Evolutionary conservation across 2,113 vertebrate genomes (phyloP).

Genomic region (Nannobrachium achirus): DNA sequence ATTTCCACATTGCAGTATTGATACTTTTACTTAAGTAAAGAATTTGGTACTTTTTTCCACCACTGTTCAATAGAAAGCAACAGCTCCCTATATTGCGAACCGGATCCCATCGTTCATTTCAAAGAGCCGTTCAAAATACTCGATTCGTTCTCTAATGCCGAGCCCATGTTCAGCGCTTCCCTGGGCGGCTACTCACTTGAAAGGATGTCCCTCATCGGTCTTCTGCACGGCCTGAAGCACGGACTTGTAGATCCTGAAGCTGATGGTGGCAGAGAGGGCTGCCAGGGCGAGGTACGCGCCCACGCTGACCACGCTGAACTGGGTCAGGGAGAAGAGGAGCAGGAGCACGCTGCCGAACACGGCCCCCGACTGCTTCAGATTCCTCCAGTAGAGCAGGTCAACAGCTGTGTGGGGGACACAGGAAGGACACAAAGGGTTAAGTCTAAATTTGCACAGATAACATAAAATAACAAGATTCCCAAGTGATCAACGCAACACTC

Average conservation of each 20-base stretch:
- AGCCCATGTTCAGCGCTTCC: background rate
- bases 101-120: no score
- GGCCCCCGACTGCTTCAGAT: constrained; percentile 94
- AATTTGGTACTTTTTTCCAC: no score
- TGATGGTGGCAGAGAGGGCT: constrained; percentile 95
- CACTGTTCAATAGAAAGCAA: no score
- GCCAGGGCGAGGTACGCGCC: constrained; percentile 95
- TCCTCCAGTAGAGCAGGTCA: constrained; percentile 97
- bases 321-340: constrained; percentile 97
- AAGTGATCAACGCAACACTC: no score
- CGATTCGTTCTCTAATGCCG: no score
- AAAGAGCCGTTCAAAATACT: no score
- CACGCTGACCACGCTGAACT: constrained; percentile 98
- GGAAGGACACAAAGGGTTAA: constrained; percentile 32
- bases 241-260: constrained; percentile 99
- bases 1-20: no score
- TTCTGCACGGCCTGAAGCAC: constrained; percentile 99
- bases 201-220: constrained; percentile 96
- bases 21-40: no score
- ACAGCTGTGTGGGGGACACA: constrained; percentile 81
- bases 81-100: no score
- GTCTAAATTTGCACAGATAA: background rate
- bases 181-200: constrained; percentile 86
- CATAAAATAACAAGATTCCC: no score
- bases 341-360: constrained; percentile 93